Percentiles rank a stretch among this genome's conserved stretches.
These are phyloP conservation scores for Neoniphon sammara DNA, from an alignment of 2,797 vertebrate species.

Conservation along the genomic window DNA sequence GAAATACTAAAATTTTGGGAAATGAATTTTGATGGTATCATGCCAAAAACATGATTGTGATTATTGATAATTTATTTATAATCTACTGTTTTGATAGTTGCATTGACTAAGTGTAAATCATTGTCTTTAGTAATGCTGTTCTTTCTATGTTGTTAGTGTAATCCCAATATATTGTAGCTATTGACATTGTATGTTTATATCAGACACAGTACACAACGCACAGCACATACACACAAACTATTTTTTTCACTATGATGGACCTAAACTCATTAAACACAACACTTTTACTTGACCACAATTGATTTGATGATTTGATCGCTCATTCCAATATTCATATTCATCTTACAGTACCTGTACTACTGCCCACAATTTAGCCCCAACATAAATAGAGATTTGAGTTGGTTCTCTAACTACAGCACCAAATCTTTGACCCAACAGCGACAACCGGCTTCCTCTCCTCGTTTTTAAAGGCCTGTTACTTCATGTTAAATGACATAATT, in stretches of 20 bases:
- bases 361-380: conserved; percentile 51
- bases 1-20: conserved; percentile 76
- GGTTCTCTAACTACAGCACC: conserved; percentile 9
- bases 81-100: conserved; percentile 83
- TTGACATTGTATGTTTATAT: conserved; percentile 83
- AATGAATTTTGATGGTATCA: conserved; percentile 79
- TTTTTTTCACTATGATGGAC: conserved; percentile 79
- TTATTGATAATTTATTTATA: conserved; percentile 84
- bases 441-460: conserved; percentile 24
- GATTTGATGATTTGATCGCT: conserved; percentile 67
- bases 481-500: not conserved
- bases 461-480: conserved; percentile 7
- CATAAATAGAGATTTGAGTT: conserved; percentile 10
- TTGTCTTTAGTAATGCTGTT: conserved; percentile 85
- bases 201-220: conserved; percentile 75
- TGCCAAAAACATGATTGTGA: conserved; percentile 81
- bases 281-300: conserved; percentile 70
- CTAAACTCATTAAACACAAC: conserved; percentile 81
- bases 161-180: conserved; percentile 84
- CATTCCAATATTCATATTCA: conserved; percentile 60
- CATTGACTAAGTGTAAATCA: conserved; percentile 84
- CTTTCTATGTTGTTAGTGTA: conserved; percentile 85
- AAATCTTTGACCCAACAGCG: conserved; percentile 23
- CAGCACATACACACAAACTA: conserved; percentile 68
- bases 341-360: conserved; percentile 56